A percentile compares a stretch with the other conserved stretches of the same genome.
Conservation (phyloP, 2,113 vertebrate species). For the Oceanites oceanicus region DNA sequence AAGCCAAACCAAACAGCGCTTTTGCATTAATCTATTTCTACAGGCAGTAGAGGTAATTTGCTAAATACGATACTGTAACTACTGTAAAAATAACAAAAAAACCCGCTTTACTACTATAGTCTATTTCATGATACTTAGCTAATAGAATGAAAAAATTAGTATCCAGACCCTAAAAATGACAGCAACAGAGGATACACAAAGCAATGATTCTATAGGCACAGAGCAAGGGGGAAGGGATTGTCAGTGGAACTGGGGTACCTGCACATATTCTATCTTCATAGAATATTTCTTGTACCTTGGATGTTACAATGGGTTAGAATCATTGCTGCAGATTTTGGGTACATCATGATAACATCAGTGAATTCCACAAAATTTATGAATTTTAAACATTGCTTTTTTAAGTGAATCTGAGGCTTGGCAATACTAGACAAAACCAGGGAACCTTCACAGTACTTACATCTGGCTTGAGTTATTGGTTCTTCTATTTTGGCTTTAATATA, state of each 20-base stretch:
- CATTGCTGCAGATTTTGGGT: conserved; percentile 73
- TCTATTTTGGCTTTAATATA: conserved; percentile 95
- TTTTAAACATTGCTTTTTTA: conserved; percentile 23
- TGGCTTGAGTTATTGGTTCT: conserved; percentile 87
- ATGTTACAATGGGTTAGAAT: conserved; percentile 74
- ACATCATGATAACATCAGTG: conserved; percentile 48
- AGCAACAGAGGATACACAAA: conserved; percentile 72
- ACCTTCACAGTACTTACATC: conserved; percentile 85
- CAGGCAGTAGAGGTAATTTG: not conserved
- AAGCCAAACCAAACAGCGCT: not conserved
- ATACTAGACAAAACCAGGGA: conserved; percentile 11
- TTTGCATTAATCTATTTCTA: not conserved
- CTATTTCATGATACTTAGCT: not conserved
- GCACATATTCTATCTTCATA: conserved; percentile 79
- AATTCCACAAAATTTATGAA: conserved; percentile 57
- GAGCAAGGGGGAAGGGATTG: conserved; percentile 52
- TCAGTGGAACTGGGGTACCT: conserved; percentile 56
- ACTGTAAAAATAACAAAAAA: conserved; percentile 16
- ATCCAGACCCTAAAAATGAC: conserved; percentile 74
- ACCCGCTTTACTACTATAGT: not conserved
- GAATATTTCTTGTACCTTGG: conserved; percentile 77
- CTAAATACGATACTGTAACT: not conserved
- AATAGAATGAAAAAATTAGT: not conserved
- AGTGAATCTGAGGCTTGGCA: conserved; percentile 5
- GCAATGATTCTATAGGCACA: conserved; percentile 81